A percentile compares a stretch with the other conserved stretches of the same genome.
These are phyloP conservation scores for Oceanodroma leucorhoa DNA, from an alignment of 2,797 vertebrate species.

Conservation along the genomic window DNA sequence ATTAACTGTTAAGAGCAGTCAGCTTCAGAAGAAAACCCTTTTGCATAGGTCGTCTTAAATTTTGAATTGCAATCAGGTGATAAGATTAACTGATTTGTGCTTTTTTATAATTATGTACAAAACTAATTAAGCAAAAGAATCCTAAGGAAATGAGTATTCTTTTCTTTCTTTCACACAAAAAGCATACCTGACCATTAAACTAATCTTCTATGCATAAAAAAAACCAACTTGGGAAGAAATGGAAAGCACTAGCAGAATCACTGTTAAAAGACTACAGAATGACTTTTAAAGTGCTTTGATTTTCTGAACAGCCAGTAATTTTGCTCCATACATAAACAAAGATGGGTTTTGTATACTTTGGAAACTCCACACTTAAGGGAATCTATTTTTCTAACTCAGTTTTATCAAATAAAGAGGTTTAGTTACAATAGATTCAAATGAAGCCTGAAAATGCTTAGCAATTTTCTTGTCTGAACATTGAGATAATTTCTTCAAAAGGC, in stretches of 20 bases:
- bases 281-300: neutral
- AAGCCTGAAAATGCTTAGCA: neutral
- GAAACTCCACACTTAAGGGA: neutral
- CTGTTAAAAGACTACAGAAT: neutral
- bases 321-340: neutral
- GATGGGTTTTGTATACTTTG: neutral
- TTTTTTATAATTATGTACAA: neutral
- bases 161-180: neutral
- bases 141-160: neutral
- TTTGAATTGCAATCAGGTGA: neutral
- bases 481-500: neutral
- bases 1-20: neutral
- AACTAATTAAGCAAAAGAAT: neutral
- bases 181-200: neutral
- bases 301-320: neutral
- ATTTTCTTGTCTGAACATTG: slow-evolving; percentile 13
- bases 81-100: neutral
- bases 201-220: neutral
- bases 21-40: neutral
- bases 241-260: neutral
- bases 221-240: neutral
- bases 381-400: neutral
- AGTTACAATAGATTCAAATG: neutral
- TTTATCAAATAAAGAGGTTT: slow-evolving; percentile 5
- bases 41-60: neutral